Evolutionary conservation across 2,113 vertebrate genomes (phyloP).

Genomic region (Illadopsis cleaveri): DNA sequence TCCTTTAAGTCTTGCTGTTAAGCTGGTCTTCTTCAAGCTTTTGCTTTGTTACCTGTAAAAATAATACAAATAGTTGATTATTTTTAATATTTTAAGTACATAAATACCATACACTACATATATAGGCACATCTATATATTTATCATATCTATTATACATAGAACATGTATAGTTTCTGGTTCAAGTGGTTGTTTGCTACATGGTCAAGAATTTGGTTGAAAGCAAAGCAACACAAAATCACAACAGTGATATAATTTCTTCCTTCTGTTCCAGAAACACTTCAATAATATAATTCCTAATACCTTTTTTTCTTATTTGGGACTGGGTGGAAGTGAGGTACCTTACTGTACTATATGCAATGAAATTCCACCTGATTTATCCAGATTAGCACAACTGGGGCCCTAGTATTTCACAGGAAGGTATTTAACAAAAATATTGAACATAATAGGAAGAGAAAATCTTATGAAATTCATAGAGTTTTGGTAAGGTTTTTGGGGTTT

Average conservation of each 20-base stretch:
- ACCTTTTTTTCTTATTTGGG: fast-evolving
- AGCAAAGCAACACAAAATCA: neutral
- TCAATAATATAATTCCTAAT: neutral
- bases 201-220: neutral
- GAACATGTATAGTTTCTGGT: neutral
- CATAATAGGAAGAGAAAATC: neutral
- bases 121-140: neutral
- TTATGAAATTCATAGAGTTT: neutral
- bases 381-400: neutral
- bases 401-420: neutral
- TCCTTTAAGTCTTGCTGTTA: neutral
- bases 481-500: neutral
- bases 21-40: neutral
- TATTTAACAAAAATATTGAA: neutral
- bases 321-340: fast-evolving
- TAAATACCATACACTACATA: neutral
- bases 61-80: neutral
- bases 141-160: neutral
- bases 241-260: neutral
- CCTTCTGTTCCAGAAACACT: neutral
- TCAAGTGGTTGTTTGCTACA: neutral
- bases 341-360: neutral
- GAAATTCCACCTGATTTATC: neutral
- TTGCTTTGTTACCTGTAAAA: neutral
- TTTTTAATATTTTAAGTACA: neutral